phyloP scores from a whole-genome alignment of 2,113 vertebrate genomes.

The Tachysurus fulvidraco region DNA sequence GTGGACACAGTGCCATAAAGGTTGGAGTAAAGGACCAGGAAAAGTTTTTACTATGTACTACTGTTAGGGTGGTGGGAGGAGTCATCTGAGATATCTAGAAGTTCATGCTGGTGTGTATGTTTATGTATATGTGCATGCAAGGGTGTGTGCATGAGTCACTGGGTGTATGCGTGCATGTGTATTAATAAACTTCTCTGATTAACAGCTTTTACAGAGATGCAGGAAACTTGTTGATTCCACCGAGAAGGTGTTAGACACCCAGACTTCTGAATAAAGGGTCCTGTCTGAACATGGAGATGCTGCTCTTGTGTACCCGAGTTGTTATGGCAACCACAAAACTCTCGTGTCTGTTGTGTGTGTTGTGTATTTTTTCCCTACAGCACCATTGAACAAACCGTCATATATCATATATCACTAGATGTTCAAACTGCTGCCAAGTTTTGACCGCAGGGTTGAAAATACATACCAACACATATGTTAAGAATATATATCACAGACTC shows the following conservation, averaged over 20 bases:
- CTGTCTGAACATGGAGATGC: background rate
- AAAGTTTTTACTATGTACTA: background rate
- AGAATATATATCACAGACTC: background rate
- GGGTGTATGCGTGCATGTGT: background rate
- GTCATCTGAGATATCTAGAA: background rate
- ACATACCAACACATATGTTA: background rate
- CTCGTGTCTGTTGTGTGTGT: background rate
- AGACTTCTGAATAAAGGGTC: conserved; percentile 11
- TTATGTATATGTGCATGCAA: background rate
- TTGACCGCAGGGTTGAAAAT: background rate
- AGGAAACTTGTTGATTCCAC: conserved; percentile 6
- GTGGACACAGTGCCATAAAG: background rate
- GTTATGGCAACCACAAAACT: conserved; percentile 5
- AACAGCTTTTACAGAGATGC: conserved; percentile 33
- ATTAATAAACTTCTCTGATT: conserved; percentile 6
- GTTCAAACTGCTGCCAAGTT: background rate
- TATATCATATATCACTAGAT: background rate
- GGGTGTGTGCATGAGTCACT: background rate
- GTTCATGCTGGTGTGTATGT: background rate
- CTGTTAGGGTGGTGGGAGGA: background rate
- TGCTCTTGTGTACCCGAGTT: conserved; percentile 5
- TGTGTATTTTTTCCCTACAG: background rate
- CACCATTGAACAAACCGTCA: background rate
- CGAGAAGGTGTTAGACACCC: background rate
- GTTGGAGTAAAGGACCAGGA: no score